A percentile compares a stretch with the other conserved stretches of the same genome.
Evolutionary conservation across 1,140 invertebrate genomes (phyloP).

Genomic region (Drosophila lacteicornis): DNA sequence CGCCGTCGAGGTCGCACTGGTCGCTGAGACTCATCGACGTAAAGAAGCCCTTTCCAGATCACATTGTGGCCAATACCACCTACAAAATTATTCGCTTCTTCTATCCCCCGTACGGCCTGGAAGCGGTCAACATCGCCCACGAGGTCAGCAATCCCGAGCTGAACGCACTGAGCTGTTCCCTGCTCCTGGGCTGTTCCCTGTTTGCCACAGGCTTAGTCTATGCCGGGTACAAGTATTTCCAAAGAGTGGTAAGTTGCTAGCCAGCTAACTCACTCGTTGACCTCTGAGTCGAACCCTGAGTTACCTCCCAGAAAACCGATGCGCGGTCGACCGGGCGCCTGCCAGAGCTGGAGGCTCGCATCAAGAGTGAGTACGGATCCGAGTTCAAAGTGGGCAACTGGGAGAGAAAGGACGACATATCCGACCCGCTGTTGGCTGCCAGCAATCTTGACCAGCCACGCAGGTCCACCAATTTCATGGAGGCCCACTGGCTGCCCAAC

Average conservation of each 20-base stretch:
- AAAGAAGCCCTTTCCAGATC: conserved; percentile 9
- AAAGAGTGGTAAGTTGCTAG: background rate
- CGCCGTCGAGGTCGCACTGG: conserved; percentile 19
- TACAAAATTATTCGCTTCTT: conserved; percentile 32
- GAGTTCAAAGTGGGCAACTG: conserved; percentile 23
- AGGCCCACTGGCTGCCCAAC: background rate
- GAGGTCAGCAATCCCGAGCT: conserved; percentile 18
- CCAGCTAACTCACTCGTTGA: background rate
- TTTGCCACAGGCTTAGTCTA: background rate
- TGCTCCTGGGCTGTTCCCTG: background rate
- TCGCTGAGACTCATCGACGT: conserved; percentile 14
- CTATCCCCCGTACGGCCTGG: conserved; percentile 27
- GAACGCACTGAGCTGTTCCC: background rate
- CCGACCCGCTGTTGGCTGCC: background rate
- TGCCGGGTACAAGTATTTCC: background rate
- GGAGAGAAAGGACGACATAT: conserved; percentile 10
- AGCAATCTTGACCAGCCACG: background rate
- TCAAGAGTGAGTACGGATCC: conserved; percentile 8
- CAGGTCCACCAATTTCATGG: background rate
- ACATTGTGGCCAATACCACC: conserved; percentile 21
- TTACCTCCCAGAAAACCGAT: background rate
- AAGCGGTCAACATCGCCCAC: conserved; percentile 4
- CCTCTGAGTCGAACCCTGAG: background rate
- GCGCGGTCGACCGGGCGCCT: background rate
- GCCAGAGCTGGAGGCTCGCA: background rate